Base-by-base conservation (phyloP, 2,797 vertebrate species). In the Enteromius anoplus region DNA sequence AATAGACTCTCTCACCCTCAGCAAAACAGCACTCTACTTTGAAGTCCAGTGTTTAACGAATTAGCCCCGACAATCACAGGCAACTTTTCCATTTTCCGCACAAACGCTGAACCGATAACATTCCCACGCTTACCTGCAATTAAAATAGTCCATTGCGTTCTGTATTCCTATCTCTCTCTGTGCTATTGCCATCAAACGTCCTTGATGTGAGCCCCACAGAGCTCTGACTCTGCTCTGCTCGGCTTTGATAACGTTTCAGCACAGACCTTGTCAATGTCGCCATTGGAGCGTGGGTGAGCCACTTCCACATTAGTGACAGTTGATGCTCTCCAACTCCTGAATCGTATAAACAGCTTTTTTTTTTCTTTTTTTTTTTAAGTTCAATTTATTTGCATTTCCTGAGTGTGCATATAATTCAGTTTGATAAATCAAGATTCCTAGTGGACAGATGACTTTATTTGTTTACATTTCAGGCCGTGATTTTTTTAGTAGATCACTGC, bases 201-300 rank as follows among this genome's bases (percentile, higher is more conserved):
- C 92, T 92, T 91, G 89, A 93, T 92, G 91, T 86, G n/a, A 81
- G 87, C 90, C 90, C 86, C 78, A 85, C 58, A 84, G 87, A 91
- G 88, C 89, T 88, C 80, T 86, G 88, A 88, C 88, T 86, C 55
- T 88, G 88, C 72, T 90, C 90, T 92, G 92, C 78, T 79, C 80
- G 79, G 86, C 91, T 94, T 92, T 93, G 93, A 94, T 93, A 93
- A 92, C 89, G 91, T 91, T 92, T 90, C 88, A 86, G 87, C 89
- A 90, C 83, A 88, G 91, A 91, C 89, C 90, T 89, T 90, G 90
- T 92, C 90, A 93, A 90, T 88, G 91, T 89, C 82, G 68, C 40
- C 83, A 84, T 60, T 86, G 88, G 90, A 86, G 87, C 89, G 88
- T 90, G 87, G 89, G 87, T 85, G 90, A 88, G 86, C 86, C 89